These are phyloP conservation scores for Hafferia zeledoni DNA, from an alignment of 2,797 vertebrate genomes.

Conservation along the genomic window DNA sequence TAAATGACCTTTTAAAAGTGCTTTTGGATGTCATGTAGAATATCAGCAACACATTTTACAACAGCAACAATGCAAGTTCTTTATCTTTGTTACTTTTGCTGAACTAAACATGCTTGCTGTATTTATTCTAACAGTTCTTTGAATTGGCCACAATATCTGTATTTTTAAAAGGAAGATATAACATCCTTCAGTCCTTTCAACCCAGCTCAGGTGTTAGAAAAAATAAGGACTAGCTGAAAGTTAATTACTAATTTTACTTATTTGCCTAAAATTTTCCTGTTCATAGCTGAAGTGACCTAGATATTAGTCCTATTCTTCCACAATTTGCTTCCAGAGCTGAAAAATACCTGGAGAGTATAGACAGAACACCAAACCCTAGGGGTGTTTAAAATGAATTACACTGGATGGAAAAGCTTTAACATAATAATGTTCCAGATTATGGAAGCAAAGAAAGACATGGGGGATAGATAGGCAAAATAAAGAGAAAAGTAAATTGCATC, in stretches of 20 bases:
- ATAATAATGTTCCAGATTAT: background rate
- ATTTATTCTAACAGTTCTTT: background rate
- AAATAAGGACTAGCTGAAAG: background rate
- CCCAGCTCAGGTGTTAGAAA: background rate
- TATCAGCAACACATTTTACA: background rate
- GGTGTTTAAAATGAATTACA: background rate
- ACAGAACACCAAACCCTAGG: background rate
- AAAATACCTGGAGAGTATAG: background rate
- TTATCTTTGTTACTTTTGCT: background rate
- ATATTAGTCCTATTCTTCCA: background rate
- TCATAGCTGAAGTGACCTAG: background rate
- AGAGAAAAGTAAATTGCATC: background rate
- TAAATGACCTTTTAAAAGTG: conserved; percentile 1
- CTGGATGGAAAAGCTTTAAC: background rate
- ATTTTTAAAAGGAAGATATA: background rate
- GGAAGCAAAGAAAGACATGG: background rate
- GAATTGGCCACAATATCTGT: background rate
- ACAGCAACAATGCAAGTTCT: background rate
- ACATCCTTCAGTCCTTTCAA: background rate
- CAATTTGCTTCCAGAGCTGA: background rate
- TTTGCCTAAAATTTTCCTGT: background rate
- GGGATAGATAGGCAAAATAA: background rate
- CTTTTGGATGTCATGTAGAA: background rate
- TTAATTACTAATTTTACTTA: background rate
- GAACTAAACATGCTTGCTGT: fast-evolving